Evolutionary conservation across 2,113 vertebrate genomes (phyloP).

Genomic region (Triplophysa siluroides): DNA sequence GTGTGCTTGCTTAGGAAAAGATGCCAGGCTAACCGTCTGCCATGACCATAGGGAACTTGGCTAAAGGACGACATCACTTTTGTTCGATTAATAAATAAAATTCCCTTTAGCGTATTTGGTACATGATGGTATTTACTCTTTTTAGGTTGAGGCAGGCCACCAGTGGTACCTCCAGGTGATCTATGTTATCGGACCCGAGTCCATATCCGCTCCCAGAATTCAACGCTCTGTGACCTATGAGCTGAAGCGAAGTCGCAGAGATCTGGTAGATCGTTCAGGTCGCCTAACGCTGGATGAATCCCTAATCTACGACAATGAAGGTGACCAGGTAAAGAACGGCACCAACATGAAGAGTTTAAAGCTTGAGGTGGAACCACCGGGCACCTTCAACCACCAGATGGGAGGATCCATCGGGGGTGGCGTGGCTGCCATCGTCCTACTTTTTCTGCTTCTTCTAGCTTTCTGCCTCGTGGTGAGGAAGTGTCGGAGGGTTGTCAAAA

Average conservation of each 20-base stretch:
- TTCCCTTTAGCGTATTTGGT: neutral
- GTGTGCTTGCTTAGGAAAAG: constrained; percentile 24
- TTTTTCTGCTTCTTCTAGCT: constrained; percentile 79
- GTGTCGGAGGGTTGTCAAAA: constrained; percentile 69
- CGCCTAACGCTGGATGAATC: constrained; percentile 81
- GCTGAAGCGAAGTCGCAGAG: constrained; percentile 76
- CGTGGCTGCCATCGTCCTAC: constrained; percentile 76
- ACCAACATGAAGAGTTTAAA: constrained; percentile 95
- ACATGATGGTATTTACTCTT: constrained; percentile 25
- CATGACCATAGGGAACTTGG: constrained; percentile 33
- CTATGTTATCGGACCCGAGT: constrained; percentile 90
- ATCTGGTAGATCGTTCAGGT: constrained; percentile 75
- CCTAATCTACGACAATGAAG: constrained; percentile 94
- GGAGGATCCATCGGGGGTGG: constrained; percentile 85
- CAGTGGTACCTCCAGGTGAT: constrained; percentile 99
- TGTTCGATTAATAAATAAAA: constrained; percentile 1
- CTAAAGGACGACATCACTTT: neutral
- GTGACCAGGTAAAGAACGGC: constrained; percentile 92
- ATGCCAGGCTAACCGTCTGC: constrained; percentile 28
- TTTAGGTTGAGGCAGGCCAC: constrained; percentile 95
- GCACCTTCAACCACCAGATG: constrained; percentile 76
- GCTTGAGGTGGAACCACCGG: constrained; percentile 77
- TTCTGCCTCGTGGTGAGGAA: constrained; percentile 80
- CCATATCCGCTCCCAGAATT: constrained; percentile 78
- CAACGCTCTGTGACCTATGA: constrained; percentile 80